Base-by-base conservation (phyloP, 1,140 invertebrate species). In the Olivierus martensii region DNA sequence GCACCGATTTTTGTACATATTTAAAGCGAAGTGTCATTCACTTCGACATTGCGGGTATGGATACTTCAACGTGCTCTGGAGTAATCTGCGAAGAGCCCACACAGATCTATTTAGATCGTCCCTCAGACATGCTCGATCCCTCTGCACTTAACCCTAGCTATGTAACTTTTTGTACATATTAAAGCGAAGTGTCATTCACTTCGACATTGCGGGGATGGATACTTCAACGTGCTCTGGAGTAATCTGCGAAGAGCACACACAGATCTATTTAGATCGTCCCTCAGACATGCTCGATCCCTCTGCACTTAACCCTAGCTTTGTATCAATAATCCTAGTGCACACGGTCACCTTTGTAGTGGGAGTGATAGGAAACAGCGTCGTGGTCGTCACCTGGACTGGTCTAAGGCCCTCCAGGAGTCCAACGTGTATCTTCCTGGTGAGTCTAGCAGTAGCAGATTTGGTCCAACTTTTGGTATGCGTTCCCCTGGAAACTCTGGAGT, bases 361-460 rank as follows among this genome's bases (percentile, higher is more conserved):
- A 3, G 59, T 65, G 17, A 51, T 62, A 6, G 65, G 65, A n/a
- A 66, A 66, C 51, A 58, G 59, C 43, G 46, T 66, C 19, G 62
- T 66, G 19, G 62, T 66, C 17, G 53, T 51, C 28, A 64, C 62
- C 4, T 57, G 55, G 55, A 51, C 55, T 10, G 55, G 55, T n/a
- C 51, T 49, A 14, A 49, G 51, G 6, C 55, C 55, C 0, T 59
- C 57, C 17, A 44, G 62, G 55, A 47, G 45, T 52, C 55, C 57
- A 7, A 57, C 55, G 3, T 57, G 55, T 17, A 53, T 64, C 36
- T 69, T 69, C 52, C 61, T 69, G 12, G 63, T 67, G 21, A 66
- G 66, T 41, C 62, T 73, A 38, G 67, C 71, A 0, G 65, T 66
- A 6, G 69, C 71, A 1, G 71, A 73, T 50, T 60, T 73, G 10